Base-by-base conservation (phyloP, 92 coral and sea anemone species). In the Pocillopora grandis region DNA sequence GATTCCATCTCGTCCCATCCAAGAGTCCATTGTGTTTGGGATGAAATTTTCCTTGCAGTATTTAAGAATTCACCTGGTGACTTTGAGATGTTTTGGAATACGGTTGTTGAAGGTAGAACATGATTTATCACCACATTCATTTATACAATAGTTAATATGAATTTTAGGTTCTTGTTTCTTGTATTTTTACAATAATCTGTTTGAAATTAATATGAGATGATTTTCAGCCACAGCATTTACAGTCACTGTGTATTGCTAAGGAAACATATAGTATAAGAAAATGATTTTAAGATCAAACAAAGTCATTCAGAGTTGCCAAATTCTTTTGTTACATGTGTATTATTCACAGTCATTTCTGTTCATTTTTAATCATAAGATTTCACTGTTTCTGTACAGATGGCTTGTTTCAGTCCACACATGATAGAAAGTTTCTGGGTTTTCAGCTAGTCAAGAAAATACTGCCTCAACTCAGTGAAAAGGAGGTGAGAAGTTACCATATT, bases 1-100 rank as follows among this genome's bases (percentile, higher is more conserved):
- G 95, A 92, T 16, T 92, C 99, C 18, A 88, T 90, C 49, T 59
- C 76, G n/a, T 93, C 92, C 18, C 99, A 92, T 67, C 99, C 98
- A 21, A 89, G 91, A 80, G 90, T 97, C 14, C 99, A 97, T 81
- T 92, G 93, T 83, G 95, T 94, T 7, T 97, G 99, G 99, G 89
- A 86, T 66, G 99, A 97, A 71, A 81, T 97, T 21, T 72, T 94
- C 72, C 60, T 79, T 18, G 80, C 90, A 48, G 64, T 89, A 72
- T 76, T 75, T 35, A 84, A 84, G 71, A 88, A 93, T 31, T 66
- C 90, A 17, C 78, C 80, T 42, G 61, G 89, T 60, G 95, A 94
- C 85, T 88, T 96, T 84, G 74, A 86, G 67, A 78, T 78, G 59
- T 96, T 96, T 83, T 96, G 99, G 99, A 90, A 62, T 55, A 89